Evolutionary conservation across 2,888 invertebrate species (phyloP), one percentile per base, ranked within the genome.

Genomic region (Lysandra bellargus): DNA sequence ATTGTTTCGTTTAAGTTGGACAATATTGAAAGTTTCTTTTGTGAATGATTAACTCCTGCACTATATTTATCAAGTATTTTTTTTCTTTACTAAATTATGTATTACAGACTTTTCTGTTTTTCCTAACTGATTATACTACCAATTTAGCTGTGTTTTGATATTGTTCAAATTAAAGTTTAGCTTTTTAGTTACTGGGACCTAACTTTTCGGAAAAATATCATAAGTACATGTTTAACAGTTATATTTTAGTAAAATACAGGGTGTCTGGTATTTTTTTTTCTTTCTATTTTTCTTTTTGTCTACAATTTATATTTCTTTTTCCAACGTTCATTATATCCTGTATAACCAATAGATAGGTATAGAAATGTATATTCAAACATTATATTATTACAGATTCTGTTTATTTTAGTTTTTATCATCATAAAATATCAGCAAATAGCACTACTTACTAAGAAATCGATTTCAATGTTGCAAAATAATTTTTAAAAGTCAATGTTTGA

Each of bases 141-240:
- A 69, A 69, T 37, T 37, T 4, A 17, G 69, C 69, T 69, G 69
- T 69, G 69, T 69, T 69, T 69, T 33, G 33, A 69, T 69, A 69
- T 69, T 69, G 33, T 69, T 69, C 69, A 69, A 69, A 33, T 69
- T 69, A 69, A 69, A 69, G 37, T 33, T 64, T 64, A 64, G 17
- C 14, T 69, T 69, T 64, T 30, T 64, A 64, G 9, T 33, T 17
- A 23, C 14, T 14, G 69, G 69, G 69, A 69, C 69, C 69, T 69
- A 69, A 69, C 69, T 37, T 64, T 30, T 37, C 23, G 69, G 30
- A 14, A 69, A 69, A 33, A 14, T 64, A 30, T 23, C 61, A 30
- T 69, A 69, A 12, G 23, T 69, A 64, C 64, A 9, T 69, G 9
- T 30, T 30, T 23, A 64, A 61, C 23, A 61, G 23, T 9, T 60